These are phyloP conservation scores for Cosmorhoe ocellata DNA, from an alignment of 2,888 invertebrate genomes.

Conservation along the genomic window DNA sequence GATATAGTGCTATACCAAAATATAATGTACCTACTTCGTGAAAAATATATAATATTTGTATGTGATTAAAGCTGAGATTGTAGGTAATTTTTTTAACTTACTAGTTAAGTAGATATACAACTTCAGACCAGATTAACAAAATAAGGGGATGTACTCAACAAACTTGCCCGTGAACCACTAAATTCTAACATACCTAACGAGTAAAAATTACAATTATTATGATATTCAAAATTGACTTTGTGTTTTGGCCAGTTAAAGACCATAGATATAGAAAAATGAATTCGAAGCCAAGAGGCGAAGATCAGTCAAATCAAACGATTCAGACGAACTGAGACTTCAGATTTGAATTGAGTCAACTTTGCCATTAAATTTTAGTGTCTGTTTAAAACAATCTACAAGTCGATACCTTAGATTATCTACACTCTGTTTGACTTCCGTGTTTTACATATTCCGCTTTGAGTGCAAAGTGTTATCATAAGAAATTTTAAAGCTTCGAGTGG, in stretches of 20 bases:
- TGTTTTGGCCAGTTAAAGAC: conserved; percentile 69
- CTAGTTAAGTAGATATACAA: conserved; percentile 47
- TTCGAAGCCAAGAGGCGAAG: conserved; percentile 27
- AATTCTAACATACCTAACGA: conserved; percentile 67
- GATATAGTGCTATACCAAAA: conserved; percentile 73
- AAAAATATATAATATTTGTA: conserved; percentile 63
- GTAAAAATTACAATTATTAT: conserved; percentile 51
- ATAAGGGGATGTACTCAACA: conserved; percentile 59
- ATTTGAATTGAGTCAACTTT: conserved; percentile 17
- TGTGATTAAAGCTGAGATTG: conserved; percentile 65
- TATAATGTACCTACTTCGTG: conserved; percentile 46
- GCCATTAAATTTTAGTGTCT: conserved; percentile 18
- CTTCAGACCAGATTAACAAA: conserved; percentile 82
- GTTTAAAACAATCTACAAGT: conserved; percentile 23
- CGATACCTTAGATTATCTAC: conserved; percentile 45
- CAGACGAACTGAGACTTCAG: neutral
- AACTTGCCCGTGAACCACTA: conserved; percentile 62
- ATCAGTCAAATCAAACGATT: conserved; percentile 24
- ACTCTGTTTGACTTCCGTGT: conserved; percentile 52
- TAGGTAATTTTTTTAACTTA: conserved; percentile 45
- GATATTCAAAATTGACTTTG: conserved; percentile 78
- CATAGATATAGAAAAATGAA: conserved; percentile 32
- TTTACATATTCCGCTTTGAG: conserved; percentile 74
- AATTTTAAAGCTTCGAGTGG: conserved; percentile 82
- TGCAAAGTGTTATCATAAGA: conserved; percentile 82